Conservation (phyloP, 2,113 vertebrate species). For the Ceyx melanurus region DNA sequence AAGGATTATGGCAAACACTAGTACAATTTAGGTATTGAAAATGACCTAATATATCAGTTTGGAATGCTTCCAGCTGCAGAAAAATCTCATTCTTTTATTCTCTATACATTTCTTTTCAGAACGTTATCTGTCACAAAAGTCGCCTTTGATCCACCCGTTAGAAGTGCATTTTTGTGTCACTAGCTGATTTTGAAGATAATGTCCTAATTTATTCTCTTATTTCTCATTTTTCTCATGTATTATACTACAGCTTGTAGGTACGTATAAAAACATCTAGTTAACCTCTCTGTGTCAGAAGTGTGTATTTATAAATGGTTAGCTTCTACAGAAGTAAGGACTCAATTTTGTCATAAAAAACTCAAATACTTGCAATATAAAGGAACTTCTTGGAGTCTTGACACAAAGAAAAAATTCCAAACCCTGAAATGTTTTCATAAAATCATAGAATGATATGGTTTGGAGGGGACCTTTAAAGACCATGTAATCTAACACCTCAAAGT, state of each 20-base stretch:
- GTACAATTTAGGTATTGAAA: constrained; percentile 24
- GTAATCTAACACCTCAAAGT: neutral
- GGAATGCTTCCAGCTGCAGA: constrained; percentile 40
- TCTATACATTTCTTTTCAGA: constrained; percentile 21
- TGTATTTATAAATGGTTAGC: neutral
- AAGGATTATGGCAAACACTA: constrained; percentile 5
- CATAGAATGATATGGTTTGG: neutral
- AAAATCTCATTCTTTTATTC: constrained; percentile 35
- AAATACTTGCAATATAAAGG: neutral
- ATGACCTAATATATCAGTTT: constrained; percentile 57
- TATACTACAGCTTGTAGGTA: neutral
- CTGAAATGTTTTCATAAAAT: neutral
- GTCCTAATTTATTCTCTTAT: constrained; percentile 22
- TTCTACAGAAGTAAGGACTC: neutral
- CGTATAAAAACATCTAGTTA: neutral
- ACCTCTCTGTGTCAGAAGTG: neutral
- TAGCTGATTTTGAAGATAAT: constrained; percentile 47
- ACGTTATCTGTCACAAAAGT: constrained; percentile 26
- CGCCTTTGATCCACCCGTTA: constrained; percentile 11
- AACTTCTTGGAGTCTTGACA: neutral
- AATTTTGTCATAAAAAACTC: neutral
- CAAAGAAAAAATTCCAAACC: neutral
- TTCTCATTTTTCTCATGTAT: constrained; percentile 11
- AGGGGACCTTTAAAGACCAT: neutral
- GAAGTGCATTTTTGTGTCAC: constrained; percentile 37